Conservation (phyloP, 2,797 vertebrate species). For the Perodicticus potto region DNA sequence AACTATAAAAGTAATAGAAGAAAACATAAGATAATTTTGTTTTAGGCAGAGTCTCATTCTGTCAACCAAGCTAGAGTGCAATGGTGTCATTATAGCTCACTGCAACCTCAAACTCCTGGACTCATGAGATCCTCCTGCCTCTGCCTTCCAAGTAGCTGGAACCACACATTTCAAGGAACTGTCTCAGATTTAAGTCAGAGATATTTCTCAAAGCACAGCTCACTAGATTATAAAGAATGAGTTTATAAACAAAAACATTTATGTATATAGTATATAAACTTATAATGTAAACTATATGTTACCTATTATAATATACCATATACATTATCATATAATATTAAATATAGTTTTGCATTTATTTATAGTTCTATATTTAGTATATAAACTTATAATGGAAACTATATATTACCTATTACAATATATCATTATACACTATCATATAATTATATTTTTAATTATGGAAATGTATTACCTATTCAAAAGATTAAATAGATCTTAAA, state of each 20-base stretch:
- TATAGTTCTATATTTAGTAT: not conserved
- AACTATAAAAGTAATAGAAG: not conserved
- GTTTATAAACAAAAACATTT: not conserved
- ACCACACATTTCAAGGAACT: not conserved
- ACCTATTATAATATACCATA: not conserved
- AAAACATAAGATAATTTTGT: not conserved
- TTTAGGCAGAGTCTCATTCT: no score
- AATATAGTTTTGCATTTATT: not conserved
- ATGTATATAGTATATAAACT: not conserved
- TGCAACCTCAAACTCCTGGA: no score
- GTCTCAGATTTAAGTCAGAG: not conserved
- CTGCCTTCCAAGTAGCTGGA: no score
- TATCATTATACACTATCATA: not conserved
- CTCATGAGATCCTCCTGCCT: no score
- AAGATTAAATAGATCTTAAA: constrained; percentile 30
- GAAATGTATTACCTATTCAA: not conserved
- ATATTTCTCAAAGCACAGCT: not conserved
- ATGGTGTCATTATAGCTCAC: no score
- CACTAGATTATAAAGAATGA: not conserved
- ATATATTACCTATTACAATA: not conserved
- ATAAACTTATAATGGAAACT: not conserved
- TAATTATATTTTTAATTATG: constrained; percentile 14
- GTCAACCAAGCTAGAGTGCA: no score
- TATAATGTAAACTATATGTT: not conserved
- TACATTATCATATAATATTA: no score